These are phyloP conservation scores for Rhabdornis inornatus DNA, from an alignment of 2,113 vertebrate species.

Conservation along the genomic window DNA sequence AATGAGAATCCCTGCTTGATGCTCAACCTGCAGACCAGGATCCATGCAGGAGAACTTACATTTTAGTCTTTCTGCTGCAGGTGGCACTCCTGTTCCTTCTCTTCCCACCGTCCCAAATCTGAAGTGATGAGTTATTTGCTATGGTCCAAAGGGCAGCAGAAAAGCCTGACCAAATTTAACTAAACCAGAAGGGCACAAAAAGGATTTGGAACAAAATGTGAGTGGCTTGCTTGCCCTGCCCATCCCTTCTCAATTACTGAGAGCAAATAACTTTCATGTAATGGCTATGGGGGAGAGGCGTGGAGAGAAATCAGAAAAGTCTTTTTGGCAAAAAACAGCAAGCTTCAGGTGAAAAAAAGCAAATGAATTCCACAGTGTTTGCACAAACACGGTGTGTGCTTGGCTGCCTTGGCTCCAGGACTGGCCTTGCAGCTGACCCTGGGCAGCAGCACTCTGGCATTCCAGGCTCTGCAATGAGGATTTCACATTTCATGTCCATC, in stretches of 20 bases:
- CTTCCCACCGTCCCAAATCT: background rate
- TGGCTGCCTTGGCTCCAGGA: background rate
- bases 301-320: slow-evolving; percentile 1
- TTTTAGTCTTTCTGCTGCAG: slow-evolving; percentile 22
- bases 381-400: background rate
- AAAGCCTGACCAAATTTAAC: slow-evolving; percentile 65
- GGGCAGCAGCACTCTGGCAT: background rate
- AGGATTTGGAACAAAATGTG: slow-evolving; percentile 50
- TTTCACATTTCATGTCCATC: background rate
- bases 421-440: background rate
- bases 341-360: background rate
- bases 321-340: background rate
- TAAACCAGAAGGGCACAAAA: slow-evolving; percentile 59
- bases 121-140: slow-evolving; percentile 45
- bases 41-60: background rate
- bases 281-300: background rate
- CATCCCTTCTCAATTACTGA: slow-evolving; percentile 57
- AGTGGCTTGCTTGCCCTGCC: slow-evolving; percentile 38
- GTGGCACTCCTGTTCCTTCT: slow-evolving; percentile 52
- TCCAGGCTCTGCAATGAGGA: background rate
- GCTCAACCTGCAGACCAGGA: background rate
- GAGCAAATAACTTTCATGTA: slow-evolving; percentile 53
- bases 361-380: background rate
- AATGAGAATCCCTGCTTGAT: background rate
- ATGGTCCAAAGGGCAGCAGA: slow-evolving; percentile 54